phyloP scores from a whole-genome alignment of 2,888 invertebrate genomes.

The Mythimna impura region DNA sequence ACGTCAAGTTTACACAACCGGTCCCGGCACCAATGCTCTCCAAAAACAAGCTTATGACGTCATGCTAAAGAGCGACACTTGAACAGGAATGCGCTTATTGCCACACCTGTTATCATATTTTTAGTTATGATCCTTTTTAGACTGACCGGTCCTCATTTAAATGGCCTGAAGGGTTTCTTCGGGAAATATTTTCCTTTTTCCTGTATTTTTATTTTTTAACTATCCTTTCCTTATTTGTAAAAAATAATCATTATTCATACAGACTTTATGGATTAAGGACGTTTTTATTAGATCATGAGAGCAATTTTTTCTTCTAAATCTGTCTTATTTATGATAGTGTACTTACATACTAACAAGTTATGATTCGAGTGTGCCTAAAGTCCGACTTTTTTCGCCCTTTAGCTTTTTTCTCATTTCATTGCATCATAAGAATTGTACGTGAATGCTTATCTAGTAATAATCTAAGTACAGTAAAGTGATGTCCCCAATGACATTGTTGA shows the following conservation, averaged over 20 bases:
- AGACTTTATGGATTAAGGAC: not conserved
- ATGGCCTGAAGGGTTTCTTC: not conserved
- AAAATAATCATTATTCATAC: too few relatives aligned
- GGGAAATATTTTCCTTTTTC: not conserved
- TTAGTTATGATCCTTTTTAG: slow-evolving; percentile 4
- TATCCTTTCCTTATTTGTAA: not conserved
- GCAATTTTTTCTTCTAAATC: not conserved
- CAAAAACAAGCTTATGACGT: slow-evolving; percentile 64
- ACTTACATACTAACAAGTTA: not conserved
- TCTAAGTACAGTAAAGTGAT: slow-evolving; percentile 32
- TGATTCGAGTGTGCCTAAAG: not conserved
- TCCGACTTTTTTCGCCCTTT: not conserved
- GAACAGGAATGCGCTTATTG: slow-evolving; percentile 52
- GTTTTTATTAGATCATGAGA: not conserved
- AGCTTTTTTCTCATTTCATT: not conserved
- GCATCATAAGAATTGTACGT: slow-evolving; percentile 1
- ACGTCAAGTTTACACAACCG: slow-evolving; percentile 62
- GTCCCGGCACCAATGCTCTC: slow-evolving; percentile 58
- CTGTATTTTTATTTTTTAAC: too few relatives aligned
- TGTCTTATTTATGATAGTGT: not conserved
- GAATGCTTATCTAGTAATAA: slow-evolving; percentile 25
- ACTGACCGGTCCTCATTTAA: not conserved
- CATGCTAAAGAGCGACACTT: slow-evolving; percentile 48
- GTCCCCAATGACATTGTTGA: slow-evolving; percentile 46
- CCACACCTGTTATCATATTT: slow-evolving; percentile 47